phyloP scores from a whole-genome alignment of 1,140 invertebrate species.

The Rhopalosiphum padi region DNA sequence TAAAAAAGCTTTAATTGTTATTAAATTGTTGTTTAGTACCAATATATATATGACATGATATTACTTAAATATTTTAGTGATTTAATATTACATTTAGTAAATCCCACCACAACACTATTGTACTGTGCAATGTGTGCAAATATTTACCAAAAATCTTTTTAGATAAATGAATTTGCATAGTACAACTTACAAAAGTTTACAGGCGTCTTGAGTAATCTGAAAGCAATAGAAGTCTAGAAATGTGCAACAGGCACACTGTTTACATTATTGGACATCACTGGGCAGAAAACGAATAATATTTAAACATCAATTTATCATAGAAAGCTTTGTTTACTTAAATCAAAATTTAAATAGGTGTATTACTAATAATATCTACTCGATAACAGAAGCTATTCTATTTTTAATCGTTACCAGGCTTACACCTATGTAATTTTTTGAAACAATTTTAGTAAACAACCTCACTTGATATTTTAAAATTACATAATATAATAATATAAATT shows the following conservation, averaged over 20 bases:
- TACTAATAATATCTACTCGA: not conserved
- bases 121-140: slow-evolving; percentile 28
- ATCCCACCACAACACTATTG: slow-evolving; percentile 23
- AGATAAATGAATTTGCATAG: slow-evolving; percentile 26
- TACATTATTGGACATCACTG: slow-evolving; percentile 14
- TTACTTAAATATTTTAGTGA: not conserved
- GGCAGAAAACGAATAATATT: slow-evolving; percentile 16
- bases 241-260: not conserved
- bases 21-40: not conserved
- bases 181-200: slow-evolving; percentile 31
- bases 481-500: slow-evolving; percentile 9
- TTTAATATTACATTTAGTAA: slow-evolving; percentile 35
- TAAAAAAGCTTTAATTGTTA: slow-evolving; percentile 1
- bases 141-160: slow-evolving; percentile 11
- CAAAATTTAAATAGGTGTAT: not conserved
- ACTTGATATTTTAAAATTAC: not conserved
- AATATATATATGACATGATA: not conserved
- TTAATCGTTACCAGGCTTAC: not conserved
- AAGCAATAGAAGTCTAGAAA: slow-evolving; percentile 28
- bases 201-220: not conserved
- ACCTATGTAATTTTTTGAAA: not conserved
- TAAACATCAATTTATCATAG: not conserved
- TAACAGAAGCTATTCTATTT: not conserved
- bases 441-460: slow-evolving; percentile 3
- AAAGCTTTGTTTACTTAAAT: slow-evolving; percentile 17